Evolutionary conservation across 1,140 invertebrate species (phyloP).

Genomic region (Lerema accius): DNA sequence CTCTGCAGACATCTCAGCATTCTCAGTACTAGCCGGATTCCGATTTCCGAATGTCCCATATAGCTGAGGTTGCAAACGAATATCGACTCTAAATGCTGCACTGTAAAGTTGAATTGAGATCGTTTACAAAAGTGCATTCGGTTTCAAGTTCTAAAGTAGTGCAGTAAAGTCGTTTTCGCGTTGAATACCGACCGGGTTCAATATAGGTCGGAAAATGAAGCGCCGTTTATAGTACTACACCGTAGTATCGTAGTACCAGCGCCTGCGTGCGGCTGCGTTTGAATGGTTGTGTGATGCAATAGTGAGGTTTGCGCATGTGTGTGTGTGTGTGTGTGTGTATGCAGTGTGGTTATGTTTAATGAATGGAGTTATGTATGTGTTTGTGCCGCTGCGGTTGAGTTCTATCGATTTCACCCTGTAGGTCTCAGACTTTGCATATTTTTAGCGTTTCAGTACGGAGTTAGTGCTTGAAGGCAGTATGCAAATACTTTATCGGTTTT

Average conservation of each 20-base stretch:
- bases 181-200: constrained; percentile 35
- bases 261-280: constrained; percentile 47
- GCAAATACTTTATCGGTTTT: constrained; percentile 25
- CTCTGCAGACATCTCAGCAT: constrained; percentile 61
- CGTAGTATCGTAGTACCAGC: constrained; percentile 73
- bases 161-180: constrained; percentile 44
- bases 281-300: constrained; percentile 46
- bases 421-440: constrained; percentile 41
- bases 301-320: constrained; percentile 36
- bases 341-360: constrained; percentile 47
- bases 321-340: constrained; percentile 44
- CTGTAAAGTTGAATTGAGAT: constrained; percentile 38
- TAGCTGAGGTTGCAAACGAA: constrained; percentile 17
- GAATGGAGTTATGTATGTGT: constrained; percentile 49
- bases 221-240: constrained; percentile 74
- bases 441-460: constrained; percentile 37
- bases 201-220: constrained; percentile 75
- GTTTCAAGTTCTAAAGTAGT: constrained; percentile 34
- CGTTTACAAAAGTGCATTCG: constrained; percentile 8
- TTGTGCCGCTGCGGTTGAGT: constrained; percentile 40
- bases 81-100: constrained; percentile 33
- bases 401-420: constrained; percentile 53
- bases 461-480: constrained; percentile 21
- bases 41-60: constrained; percentile 38
- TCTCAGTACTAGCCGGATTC: constrained; percentile 45